A percentile compares a stretch with the other conserved stretches of the same genome.
These are phyloP conservation scores for Oxyruncus cristatus DNA, from an alignment of 2,113 vertebrate genomes.

Conservation along the genomic window DNA sequence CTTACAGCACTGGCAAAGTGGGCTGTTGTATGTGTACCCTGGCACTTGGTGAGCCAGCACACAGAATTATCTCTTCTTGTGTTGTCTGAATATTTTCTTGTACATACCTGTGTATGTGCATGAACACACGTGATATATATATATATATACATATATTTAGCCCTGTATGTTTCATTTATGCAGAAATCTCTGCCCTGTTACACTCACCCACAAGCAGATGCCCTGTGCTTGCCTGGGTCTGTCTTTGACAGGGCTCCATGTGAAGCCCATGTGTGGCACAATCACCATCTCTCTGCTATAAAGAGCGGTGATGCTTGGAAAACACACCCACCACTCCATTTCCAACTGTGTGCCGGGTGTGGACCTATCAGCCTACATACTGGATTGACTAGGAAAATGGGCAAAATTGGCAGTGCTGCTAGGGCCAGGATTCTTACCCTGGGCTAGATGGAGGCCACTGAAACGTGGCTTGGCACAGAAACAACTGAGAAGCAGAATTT, in stretches of 20 bases:
- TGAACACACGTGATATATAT: neutral
- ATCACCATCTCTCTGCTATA: neutral
- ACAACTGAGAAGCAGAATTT: neutral
- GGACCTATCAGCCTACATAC: neutral
- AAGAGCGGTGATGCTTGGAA: neutral
- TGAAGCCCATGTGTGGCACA: neutral
- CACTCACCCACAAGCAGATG: neutral
- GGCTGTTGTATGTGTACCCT: neutral
- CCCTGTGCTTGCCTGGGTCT: neutral
- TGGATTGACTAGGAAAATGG: neutral
- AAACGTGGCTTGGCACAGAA: neutral
- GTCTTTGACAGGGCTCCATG: neutral
- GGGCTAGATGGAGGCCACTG: neutral
- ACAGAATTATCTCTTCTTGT: rapidly evolving
- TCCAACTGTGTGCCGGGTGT: neutral
- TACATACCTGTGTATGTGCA: rapidly evolving
- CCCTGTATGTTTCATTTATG: neutral
- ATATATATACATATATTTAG: neutral
- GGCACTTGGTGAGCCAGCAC: rapidly evolving
- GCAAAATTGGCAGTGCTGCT: neutral
- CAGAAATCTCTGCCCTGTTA: neutral
- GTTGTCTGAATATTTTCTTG: neutral
- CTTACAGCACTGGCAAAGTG: neutral
- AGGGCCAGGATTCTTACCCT: neutral
- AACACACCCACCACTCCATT: neutral